Evolutionary conservation across 2,113 vertebrate species (phyloP).

Genomic region (Struthio camelus): DNA sequence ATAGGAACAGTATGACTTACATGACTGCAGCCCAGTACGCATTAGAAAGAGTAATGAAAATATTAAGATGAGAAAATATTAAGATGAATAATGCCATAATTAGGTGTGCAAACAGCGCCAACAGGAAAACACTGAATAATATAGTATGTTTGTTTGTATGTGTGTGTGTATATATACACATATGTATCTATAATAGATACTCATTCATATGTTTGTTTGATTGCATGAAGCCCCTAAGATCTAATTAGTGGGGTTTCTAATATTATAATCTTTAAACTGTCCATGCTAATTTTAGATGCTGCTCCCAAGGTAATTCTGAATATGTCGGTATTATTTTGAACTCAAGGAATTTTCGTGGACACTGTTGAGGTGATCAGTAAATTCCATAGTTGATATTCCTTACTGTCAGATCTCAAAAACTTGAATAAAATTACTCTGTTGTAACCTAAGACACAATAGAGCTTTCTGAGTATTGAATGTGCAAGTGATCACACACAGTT

Average conservation of each 20-base stretch:
- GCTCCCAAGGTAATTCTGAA: background rate
- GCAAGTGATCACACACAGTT: background rate
- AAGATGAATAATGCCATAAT: slow-evolving; percentile 54
- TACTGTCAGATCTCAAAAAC: background rate
- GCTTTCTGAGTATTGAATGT: background rate
- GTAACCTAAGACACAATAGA: background rate
- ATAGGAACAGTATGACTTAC: slow-evolving; percentile 1
- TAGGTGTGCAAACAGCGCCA: slow-evolving; percentile 10
- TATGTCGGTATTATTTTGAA: background rate
- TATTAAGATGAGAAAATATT: slow-evolving; percentile 53
- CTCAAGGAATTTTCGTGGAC: background rate
- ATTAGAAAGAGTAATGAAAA: slow-evolving; percentile 49
- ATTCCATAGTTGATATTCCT: background rate
- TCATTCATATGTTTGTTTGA: background rate
- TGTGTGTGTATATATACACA: background rate
- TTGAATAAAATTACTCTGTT: background rate
- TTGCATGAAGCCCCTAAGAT: background rate
- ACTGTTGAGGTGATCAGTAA: background rate
- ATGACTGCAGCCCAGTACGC: slow-evolving; percentile 3
- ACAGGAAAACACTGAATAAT: background rate
- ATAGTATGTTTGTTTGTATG: background rate
- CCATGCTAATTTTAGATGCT: background rate
- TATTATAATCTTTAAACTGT: background rate
- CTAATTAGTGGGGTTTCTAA: background rate
- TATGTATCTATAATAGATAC: background rate